Conservation (phyloP, 1,140 invertebrate genomes). For the Drosophila grimshawi region DNA sequence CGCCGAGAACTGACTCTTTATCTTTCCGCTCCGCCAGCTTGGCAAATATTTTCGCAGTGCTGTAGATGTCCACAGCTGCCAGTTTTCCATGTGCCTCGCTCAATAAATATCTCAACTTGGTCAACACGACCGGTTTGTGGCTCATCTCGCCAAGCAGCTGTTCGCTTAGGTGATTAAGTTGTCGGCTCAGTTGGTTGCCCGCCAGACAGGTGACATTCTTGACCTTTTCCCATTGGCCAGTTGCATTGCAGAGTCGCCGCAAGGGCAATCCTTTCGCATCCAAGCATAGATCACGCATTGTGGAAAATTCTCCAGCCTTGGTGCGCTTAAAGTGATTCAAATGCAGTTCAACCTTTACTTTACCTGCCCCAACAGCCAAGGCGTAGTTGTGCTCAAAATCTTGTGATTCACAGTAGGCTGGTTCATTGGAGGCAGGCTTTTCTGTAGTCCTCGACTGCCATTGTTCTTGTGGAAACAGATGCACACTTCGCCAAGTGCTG, state of each 20-base stretch:
- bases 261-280: conserved; percentile 47
- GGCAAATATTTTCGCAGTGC: conserved; percentile 55
- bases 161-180: conserved; percentile 39
- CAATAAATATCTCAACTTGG: conserved; percentile 30
- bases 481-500: conserved; percentile 11
- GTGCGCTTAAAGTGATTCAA: conserved; percentile 48
- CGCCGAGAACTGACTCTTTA: conserved; percentile 19
- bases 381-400: conserved; percentile 47
- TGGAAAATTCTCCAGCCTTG: conserved; percentile 37
- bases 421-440: not conserved
- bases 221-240: conserved; percentile 37
- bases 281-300: conserved; percentile 51
- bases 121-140: conserved; percentile 13
- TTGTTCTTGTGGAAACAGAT: conserved; percentile 26
- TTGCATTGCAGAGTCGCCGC: conserved; percentile 42
- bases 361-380: not conserved
- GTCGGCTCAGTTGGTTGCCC: conserved; percentile 43
- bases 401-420: conserved; percentile 39
- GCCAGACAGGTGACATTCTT: conserved; percentile 33
- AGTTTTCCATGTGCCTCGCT: conserved; percentile 37
- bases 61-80: conserved; percentile 60
- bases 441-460: conserved; percentile 10
- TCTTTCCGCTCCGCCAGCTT: conserved; percentile 19
- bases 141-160: conserved; percentile 3
- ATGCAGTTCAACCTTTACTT: not conserved